Evolutionary conservation across 2,888 invertebrate species (phyloP).

Genomic region (Endomychus coccineus): DNA sequence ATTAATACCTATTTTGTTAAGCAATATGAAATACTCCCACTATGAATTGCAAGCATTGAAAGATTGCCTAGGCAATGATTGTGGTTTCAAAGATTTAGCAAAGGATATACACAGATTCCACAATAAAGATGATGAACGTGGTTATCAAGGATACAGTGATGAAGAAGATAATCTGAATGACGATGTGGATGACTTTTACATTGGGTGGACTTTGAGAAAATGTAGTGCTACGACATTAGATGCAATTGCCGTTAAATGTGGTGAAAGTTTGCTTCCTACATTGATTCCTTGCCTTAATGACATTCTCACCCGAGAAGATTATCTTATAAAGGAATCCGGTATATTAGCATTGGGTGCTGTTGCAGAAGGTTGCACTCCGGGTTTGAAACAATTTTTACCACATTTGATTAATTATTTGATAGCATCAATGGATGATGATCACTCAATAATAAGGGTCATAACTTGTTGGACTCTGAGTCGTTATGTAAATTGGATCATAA

Average conservation of each 20-base stretch:
- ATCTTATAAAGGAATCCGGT: slow-evolving; percentile 93
- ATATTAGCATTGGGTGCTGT: slow-evolving; percentile 74
- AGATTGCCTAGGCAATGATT: slow-evolving; percentile 93
- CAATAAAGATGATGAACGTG: slow-evolving; percentile 27
- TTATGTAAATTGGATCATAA: slow-evolving; percentile 67
- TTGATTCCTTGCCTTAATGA: slow-evolving; percentile 93
- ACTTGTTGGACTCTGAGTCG: slow-evolving; percentile 73
- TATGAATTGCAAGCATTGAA: slow-evolving; percentile 88
- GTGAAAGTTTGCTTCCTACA: slow-evolving; percentile 85
- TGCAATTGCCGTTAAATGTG: slow-evolving; percentile 92
- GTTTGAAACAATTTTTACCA: slow-evolving; percentile 60
- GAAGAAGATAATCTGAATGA: slow-evolving; percentile 52
- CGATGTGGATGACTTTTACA: slow-evolving; percentile 55
- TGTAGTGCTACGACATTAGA: slow-evolving; percentile 98
- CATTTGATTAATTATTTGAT: slow-evolving; percentile 63
- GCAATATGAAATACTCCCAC: slow-evolving; percentile 97
- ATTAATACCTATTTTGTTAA: slow-evolving; percentile 84
- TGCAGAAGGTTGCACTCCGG: slow-evolving; percentile 53
- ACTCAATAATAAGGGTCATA: slow-evolving; percentile 64
- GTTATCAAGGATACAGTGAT: slow-evolving; percentile 37
- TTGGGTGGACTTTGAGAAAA: slow-evolving; percentile 92
- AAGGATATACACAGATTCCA: slow-evolving; percentile 80
- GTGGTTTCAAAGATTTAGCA: slow-evolving; percentile 89
- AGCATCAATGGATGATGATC: slow-evolving; percentile 56
- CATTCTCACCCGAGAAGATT: slow-evolving; percentile 86